Evolutionary conservation across 1,140 invertebrate species (phyloP).

Genomic region (Drosophila obscura): DNA sequence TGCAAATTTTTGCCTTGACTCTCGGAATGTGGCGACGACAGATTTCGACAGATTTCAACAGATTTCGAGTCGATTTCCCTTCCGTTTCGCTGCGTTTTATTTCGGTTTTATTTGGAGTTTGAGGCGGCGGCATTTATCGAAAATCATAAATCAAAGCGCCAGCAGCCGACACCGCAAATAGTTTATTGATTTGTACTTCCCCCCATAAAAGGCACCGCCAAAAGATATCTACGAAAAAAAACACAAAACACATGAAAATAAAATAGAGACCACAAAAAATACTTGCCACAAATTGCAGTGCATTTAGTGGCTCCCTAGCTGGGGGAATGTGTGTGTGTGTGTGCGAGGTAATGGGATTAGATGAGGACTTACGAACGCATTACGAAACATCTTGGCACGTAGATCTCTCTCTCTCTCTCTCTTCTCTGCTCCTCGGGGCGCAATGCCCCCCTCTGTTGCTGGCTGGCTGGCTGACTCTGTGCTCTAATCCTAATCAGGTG

Average conservation of each 20-base stretch:
- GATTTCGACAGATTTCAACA: slow-evolving; percentile 9
- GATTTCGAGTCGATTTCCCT: slow-evolving; percentile 19
- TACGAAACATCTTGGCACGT: slow-evolving; percentile 59
- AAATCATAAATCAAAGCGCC: slow-evolving; percentile 52
- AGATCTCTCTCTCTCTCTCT: not conserved
- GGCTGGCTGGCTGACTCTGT: too few relatives aligned
- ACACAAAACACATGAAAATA: slow-evolving; percentile 1
- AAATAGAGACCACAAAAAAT: not conserved
- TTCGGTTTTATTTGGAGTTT: slow-evolving; percentile 5
- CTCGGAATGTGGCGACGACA: slow-evolving; percentile 62
- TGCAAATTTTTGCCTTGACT: slow-evolving; percentile 64
- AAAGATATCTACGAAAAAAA: slow-evolving; percentile 13
- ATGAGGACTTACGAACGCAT: slow-evolving; percentile 70
- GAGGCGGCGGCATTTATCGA: slow-evolving; percentile 48
- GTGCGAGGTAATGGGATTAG: slow-evolving; percentile 65
- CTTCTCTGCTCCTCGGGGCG: not conserved
- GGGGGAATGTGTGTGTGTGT: slow-evolving; percentile 3
- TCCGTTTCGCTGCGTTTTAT: too few relatives aligned
- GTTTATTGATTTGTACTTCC: slow-evolving; percentile 37
- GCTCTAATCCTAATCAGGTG: slow-evolving; percentile 60
- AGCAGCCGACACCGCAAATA: slow-evolving; percentile 36
- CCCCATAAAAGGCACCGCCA: slow-evolving; percentile 40
- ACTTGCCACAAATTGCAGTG: slow-evolving; percentile 54
- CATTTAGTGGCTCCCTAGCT: slow-evolving; percentile 41
- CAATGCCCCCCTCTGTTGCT: too few relatives aligned